phyloP scores from a whole-genome alignment of 2,113 vertebrate genomes.

The Hystrix brachyura region DNA sequence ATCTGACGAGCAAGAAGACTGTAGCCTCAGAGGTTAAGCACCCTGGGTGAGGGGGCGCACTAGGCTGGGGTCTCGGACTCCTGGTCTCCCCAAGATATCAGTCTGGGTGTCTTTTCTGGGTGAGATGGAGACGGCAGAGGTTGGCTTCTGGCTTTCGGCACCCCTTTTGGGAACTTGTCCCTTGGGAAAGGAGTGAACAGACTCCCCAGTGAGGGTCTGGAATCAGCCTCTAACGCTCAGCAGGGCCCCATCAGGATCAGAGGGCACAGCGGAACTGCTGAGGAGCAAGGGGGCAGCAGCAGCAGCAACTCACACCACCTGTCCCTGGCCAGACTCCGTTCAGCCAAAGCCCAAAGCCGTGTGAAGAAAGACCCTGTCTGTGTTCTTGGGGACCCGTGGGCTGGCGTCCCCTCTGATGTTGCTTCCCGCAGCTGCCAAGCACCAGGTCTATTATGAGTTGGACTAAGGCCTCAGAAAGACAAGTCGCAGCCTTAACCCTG shows the following conservation, averaged over 20 bases:
- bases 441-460: too few species aligned
- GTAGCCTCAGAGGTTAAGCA: rapidly evolving
- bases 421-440: too few species aligned
- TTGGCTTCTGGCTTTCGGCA: neutral
- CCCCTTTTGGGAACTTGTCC: neutral
- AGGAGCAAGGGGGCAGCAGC: neutral
- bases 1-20: neutral
- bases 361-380: too few species aligned
- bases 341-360: neutral
- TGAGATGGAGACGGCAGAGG: neutral
- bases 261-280: rapidly evolving
- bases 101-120: neutral
- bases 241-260: neutral
- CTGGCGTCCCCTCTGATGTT: neutral
- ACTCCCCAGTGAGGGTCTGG: neutral
- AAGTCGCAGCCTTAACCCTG: too few species aligned
- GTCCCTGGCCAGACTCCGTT: rapidly evolving
- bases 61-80: neutral
- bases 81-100: rapidly evolving
- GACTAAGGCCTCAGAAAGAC: neutral
- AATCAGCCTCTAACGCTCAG: neutral
- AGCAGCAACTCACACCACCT: too few species aligned
- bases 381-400: neutral
- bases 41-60: rapidly evolving
- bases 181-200: neutral